Base-by-base conservation (phyloP, 2,797 vertebrate species). In the Aythya fuligula region DNA sequence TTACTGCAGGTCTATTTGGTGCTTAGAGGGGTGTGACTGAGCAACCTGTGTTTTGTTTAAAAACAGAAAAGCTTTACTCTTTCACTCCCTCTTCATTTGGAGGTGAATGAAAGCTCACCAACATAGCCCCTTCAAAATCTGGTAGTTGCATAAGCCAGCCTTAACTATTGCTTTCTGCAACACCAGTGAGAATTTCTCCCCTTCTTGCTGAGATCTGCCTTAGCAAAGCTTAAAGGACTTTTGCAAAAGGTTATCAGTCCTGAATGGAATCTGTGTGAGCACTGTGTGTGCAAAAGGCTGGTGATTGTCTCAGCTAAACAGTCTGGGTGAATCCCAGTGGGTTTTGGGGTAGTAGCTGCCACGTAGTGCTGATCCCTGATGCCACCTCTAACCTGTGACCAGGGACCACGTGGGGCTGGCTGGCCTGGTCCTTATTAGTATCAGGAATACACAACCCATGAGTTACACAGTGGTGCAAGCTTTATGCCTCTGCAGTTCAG, bases 231-330 rank as follows among this genome's bases (percentile, higher is more conserved):
- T 51, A 34, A 34, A 77, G 39, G 28, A 7, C 32, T 43, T 43
- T 53, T 15, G 36, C 25, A 19, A 3, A 25, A 67, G 60, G 39
- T 43, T 5, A 3, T 47, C 57, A 3, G n/a, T 15, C 41, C 70
- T 22, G 38, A 49, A 12, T 5, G 3, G 56, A 56, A 20, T 21
- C n/a, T 0, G 0, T 3, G 71, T 7, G 56, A 61, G 3, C 15
- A 0, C 20, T 11, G 24, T 7, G 0, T 0, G 25, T 21, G 49
- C 41, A 13, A 36, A 32, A 22, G 6, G n/a, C 71, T 21, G 32
- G 45, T 17, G 9, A 6, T 5, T 25, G 49, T 14, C 41, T 5
- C 32, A 5, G 41, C 34, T 18, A 5, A 8, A 9, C 1, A 30
- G 21, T 3, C 39, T 13, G 78, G 13, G 65, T 5, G 61, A 66